Base-by-base conservation (phyloP, 2,797 vertebrate genomes). In the Apogon hyalosoma region DNA sequence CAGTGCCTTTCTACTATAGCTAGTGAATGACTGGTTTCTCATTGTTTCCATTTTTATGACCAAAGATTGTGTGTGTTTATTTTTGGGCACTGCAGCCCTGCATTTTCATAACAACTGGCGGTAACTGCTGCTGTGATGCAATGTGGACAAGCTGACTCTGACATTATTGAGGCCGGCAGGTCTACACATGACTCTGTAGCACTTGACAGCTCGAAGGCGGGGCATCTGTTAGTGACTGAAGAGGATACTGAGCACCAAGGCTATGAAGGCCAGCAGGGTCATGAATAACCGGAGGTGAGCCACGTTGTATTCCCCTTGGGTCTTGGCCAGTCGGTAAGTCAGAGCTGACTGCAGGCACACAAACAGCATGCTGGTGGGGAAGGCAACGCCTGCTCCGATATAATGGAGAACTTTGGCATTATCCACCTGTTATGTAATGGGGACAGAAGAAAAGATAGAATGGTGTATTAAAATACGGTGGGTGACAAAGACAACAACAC, bases 181-280 rank as follows among this genome's bases (percentile, higher is more conserved):
- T 7, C 0, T 42, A 13, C 1, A 0, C 41, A 66, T 33, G 36
- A 40, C 15, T 55, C 43, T 51, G 12, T 54, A 67, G 41, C 24
- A 47, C 56, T 41, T 48, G n/a, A 62, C 46, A 48, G 47, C 57
- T 69, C 2, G 13, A 18, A 57, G 52, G 38, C 62, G 21, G 16
- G 66, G 72, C 69, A 75, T 77, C 65, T 77, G 80, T 74, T 47
- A 55, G 39, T 3, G 47, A n/a, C 67, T 72, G 53, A 56, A 90
- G 28, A 96, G 95, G 96, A 97, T 97, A 97, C 95, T 96, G 90
- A 97, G 95, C 79, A 97, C 84, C 2, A 97, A 89, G 52, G 94
- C 92, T 65, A 94, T 14, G 42, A 96, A 94, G 77, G 96, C 95
- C 88, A 96, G 79, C 11, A 93, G 70, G 3, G 95, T 94, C 89